phyloP scores from a whole-genome alignment of 2,888 invertebrate species.

The Timema podura region DNA sequence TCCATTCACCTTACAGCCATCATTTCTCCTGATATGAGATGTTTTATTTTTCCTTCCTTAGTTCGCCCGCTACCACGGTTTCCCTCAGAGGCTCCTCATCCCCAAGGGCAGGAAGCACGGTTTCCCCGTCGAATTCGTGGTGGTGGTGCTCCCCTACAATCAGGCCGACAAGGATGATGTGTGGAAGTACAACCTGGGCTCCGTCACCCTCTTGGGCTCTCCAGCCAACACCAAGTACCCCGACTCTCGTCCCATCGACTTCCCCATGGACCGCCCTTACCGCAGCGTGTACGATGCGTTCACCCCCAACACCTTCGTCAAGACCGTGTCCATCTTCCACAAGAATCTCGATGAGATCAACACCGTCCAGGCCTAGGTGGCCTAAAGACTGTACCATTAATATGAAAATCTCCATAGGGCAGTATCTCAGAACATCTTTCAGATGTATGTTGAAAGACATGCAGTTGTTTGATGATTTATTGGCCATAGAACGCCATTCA shows the following conservation, averaged over 20 bases:
- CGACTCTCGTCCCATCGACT: conserved; percentile 54
- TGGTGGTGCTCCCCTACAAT: conserved; percentile 49
- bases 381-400: too few species aligned
- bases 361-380: conserved; percentile 39
- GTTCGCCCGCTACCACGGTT: conserved; percentile 55
- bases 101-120: conserved; percentile 66
- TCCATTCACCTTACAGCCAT: not conserved
- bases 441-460: too few species aligned
- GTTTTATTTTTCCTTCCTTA: conserved; percentile 9
- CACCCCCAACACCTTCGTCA: conserved; percentile 57
- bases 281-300: conserved; percentile 38
- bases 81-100: conserved; percentile 65
- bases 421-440: too few species aligned
- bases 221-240: conserved; percentile 42
- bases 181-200: conserved; percentile 23
- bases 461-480: too few species aligned
- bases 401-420: too few species aligned
- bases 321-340: conserved; percentile 60
- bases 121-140: conserved; percentile 60
- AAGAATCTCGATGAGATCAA: conserved; percentile 38
- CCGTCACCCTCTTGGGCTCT: conserved; percentile 49
- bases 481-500: too few species aligned
- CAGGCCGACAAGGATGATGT: conserved; percentile 24
- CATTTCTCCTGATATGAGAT: not conserved
- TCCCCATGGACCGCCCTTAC: conserved; percentile 57